These are phyloP conservation scores for Urechis unicinctus DNA, from an alignment of 2,888 invertebrate genomes.

Conservation along the genomic window DNA sequence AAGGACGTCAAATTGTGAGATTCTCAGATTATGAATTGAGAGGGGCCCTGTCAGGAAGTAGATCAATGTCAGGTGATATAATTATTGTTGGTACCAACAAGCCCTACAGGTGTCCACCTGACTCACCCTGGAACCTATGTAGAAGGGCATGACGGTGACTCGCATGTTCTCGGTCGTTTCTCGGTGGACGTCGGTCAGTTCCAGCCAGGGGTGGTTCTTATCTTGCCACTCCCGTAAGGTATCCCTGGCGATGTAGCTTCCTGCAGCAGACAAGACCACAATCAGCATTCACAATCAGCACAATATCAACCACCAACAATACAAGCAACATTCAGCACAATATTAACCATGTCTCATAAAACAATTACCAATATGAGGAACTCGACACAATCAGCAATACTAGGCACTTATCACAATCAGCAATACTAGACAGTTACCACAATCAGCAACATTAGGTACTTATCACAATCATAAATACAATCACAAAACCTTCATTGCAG, in stretches of 20 bases:
- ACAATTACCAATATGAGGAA: background rate
- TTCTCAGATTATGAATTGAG: too few relatives aligned
- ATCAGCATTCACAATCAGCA: background rate
- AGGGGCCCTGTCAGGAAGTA: too few relatives aligned
- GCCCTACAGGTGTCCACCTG: too few relatives aligned
- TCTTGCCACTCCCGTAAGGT: slow-evolving; percentile 70
- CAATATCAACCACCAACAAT: background rate
- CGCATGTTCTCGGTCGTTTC: slow-evolving; percentile 94
- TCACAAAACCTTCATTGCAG: too few relatives aligned
- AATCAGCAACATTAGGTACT: too few relatives aligned
- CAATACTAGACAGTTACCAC: too few relatives aligned
- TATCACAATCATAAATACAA: too few relatives aligned
- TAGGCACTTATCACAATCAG: too few relatives aligned
- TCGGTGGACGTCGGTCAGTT: slow-evolving; percentile 91
- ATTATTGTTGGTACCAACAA: too few relatives aligned
- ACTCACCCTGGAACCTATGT: slow-evolving; percentile 42
- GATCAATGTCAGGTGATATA: too few relatives aligned
- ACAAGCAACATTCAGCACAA: background rate
- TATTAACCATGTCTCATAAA: background rate
- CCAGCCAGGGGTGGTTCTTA: slow-evolving; percentile 94
- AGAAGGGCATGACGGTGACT: slow-evolving; percentile 97
- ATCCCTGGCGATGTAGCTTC: slow-evolving; percentile 11
- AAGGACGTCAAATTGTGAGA: too few relatives aligned
- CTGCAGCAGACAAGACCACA: slow-evolving; percentile 1
- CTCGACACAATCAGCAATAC: too few relatives aligned